Evolutionary conservation across 2,797 vertebrate genomes (phyloP), one percentile per base, ranked within the genome.

Genomic region (Garrulus glandarius): DNA sequence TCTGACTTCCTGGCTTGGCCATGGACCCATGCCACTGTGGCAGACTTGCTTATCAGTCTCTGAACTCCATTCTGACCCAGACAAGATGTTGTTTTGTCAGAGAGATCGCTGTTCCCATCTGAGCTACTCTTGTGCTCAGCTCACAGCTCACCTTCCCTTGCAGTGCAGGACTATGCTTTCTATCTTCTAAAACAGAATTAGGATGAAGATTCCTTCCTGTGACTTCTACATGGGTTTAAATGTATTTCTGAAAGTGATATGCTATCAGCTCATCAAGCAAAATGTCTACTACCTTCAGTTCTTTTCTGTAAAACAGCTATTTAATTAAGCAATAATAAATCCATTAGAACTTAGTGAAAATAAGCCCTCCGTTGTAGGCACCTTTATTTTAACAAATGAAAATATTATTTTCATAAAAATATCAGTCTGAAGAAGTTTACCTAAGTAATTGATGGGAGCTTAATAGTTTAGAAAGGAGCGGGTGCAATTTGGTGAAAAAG

Each of bases 91-190:
- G 32, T 5, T 41, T 13, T 50, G 27, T n/a, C 20, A 16, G 11
- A 1, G 13, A 69, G n/a, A 24, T 39, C 57, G 7, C n/a, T 32
- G 41, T 12, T 85, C 32, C 39, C n/a, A 11, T 37, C 20, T n/a
- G 22, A 0, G 4, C 22, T 32, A 3, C 12, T 22, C 8, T 4
- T 3, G 1, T 10, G 6, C 37, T 74, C n/a, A 30, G 21, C 19
- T 59, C 26, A 49, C 2, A 1, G 15, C 27, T 85, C 30, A 21
- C 13, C 11, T 68, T 75, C 32, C n/a, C 20, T 74, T 39, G 21
- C n/a, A 61, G 23, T 39, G 19, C 47, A 76, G 59, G 82, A 43
- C 15, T 11, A 6, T 22, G 10, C 4, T 84, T 77, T 47, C 16
- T 50, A 2, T 23, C 18, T 91, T 55, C 65, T 43, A 60, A 81